These are phyloP conservation scores for Styela plicata DNA, from an alignment of 23 tunicate species.

Conservation along the genomic window DNA sequence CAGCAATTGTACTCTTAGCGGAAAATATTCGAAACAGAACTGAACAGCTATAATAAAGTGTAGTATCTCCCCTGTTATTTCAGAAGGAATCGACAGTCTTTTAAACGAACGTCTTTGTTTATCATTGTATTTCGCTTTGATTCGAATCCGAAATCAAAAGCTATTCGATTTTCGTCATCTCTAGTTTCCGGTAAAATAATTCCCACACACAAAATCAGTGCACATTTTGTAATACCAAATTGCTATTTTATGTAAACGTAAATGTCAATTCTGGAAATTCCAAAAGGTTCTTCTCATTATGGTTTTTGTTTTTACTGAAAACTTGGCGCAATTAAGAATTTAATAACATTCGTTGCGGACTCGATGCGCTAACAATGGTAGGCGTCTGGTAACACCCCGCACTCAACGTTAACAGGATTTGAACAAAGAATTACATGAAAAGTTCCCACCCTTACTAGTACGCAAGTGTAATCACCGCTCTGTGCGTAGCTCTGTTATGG, in stretches of 20 bases:
- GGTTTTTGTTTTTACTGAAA: background rate
- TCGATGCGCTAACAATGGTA: conserved; percentile 1
- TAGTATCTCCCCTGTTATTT: no score
- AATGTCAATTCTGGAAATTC: background rate
- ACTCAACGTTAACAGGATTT: background rate
- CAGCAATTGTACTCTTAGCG: no score
- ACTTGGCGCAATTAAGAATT: background rate
- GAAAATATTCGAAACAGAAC: no score
- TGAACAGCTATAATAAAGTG: no score
- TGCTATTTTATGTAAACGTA: background rate
- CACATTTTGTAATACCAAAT: no score
- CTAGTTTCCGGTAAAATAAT: no score
- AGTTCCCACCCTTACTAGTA: conserved; percentile 7
- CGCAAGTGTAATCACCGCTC: background rate
- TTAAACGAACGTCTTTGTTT: no score
- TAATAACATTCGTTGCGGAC: background rate
- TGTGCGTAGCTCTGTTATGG: background rate
- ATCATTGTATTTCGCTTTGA: no score
- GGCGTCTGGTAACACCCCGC: conserved; percentile 31
- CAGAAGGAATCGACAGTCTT: no score
- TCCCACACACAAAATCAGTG: no score
- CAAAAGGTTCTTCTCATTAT: background rate
- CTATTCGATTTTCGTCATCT: no score
- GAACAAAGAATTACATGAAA: conserved; percentile 12
- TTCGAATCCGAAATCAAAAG: no score